Conservation (phyloP, 1,140 invertebrate species). For the roundworm (Caenorhabditis elegans) region WBcel235 BX284605.5:13753001-13753500, state of each 20-base stretch:
- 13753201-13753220: constrained; percentile 36
- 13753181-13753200: constrained; percentile 40
- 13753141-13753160: constrained; percentile 23
- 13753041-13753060: constrained; percentile 44
- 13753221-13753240: too few species aligned
- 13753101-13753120: neutral
- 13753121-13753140: neutral
- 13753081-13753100: constrained; percentile 38
- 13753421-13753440: neutral
- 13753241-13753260: too few species aligned
- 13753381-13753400: neutral
- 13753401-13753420: neutral
- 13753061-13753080: constrained; percentile 39
- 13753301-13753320: constrained; percentile 8
- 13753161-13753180: constrained; percentile 47
- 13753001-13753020: constrained; percentile 24
- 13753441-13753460: constrained; percentile 37
- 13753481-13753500: constrained; percentile 34
- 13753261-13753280: too few species aligned
- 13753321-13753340: constrained; percentile 37
- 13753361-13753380: constrained; percentile 4
- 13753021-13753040: neutral
- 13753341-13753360: constrained; percentile 20
- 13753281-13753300: too few species aligned
- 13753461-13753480: constrained; percentile 40